Percentiles rank a stretch among this genome's conserved stretches.
Conservation (phyloP, 2,113 vertebrate species). For the Protomyctophum bolini region DNA sequence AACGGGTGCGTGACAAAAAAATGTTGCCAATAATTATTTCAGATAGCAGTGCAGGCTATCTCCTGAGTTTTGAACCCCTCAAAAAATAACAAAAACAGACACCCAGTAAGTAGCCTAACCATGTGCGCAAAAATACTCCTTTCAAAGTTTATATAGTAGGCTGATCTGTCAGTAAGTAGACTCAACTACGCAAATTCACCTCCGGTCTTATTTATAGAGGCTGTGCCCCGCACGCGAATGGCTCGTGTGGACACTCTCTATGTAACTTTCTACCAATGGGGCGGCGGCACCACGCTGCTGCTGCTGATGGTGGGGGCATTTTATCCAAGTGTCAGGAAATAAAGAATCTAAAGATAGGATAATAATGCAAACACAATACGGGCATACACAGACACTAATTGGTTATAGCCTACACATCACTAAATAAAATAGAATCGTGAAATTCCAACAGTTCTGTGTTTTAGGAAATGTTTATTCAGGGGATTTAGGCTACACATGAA, state of each 20-base stretch:
- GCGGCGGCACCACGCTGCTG: conserved; percentile 76
- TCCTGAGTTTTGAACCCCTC: conserved; percentile 1
- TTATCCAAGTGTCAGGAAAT: too few species aligned
- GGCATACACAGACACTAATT: too few species aligned
- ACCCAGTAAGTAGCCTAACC: not conserved
- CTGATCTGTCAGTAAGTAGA: not conserved
- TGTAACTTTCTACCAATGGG: conserved; percentile 84
- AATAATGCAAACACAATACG: too few species aligned
- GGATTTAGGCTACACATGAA: too few species aligned
- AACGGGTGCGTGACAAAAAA: not conserved
- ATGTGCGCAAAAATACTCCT: not conserved
- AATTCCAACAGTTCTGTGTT: too few species aligned
- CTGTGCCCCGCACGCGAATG: conserved; percentile 85
- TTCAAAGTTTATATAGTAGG: not conserved
- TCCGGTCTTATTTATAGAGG: conserved; percentile 83
- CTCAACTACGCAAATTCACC: conserved; percentile 29
- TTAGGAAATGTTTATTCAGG: too few species aligned
- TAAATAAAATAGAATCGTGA: too few species aligned
- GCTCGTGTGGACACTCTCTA: conserved; percentile 86
- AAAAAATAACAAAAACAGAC: not conserved
- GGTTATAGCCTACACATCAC: too few species aligned
- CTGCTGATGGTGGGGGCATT: conserved; percentile 72
- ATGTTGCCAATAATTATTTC: not conserved
- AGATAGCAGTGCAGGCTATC: not conserved
- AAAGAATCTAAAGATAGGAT: too few species aligned